Evolutionary conservation across 64 coral and sea anemone genomes (phyloP), one percentile per base, ranked within the genome.

Genomic region (Pocillopora verrucosa): DNA sequence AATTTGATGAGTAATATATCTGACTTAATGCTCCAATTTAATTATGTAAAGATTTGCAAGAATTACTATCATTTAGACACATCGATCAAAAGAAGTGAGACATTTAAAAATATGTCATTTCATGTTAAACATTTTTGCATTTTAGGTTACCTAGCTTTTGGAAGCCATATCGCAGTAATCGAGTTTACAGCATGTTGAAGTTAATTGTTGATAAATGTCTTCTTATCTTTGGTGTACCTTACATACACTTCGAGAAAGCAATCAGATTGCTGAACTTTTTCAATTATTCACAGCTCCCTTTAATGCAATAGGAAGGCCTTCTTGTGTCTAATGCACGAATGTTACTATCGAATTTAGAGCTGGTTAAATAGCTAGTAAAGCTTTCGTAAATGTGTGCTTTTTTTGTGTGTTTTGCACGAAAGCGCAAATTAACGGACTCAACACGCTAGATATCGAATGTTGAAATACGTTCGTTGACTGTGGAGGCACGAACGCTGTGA

Each of bases 401-500:
- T 30, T 70, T 24, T 70, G 22, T 9, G 36, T 19, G 60, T n/a
- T 81, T 81, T 81, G 37, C n/a, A 3, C 11, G 20, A 17, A 38
- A 9, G 61, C 35, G 35, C 63, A 37, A 83, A 65, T 67, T 67
- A 67, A 67, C 37, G 37, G 36, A 72, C 82, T 85, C 65, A 85
- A 7, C 82, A 56, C 36, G 51, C 25, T 2, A 11, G 67, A 70
- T 37, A 85, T 84, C 30, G 60, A 64, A 38, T 67, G 36, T 65
- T 64, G 61, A 58, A 67, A 85, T 5, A 36, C 72, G 63, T 72
- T 10, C 65, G 1, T 16, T 17, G n/a, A 25, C 10, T 25, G 82
- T 85, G 82, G 82, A 85, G 82, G 82, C 82, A 85, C 72, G 82
- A 81, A 62, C 34, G 10, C 13, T 19, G 38, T 56, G 24, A 85